Evolutionary conservation across 2,888 invertebrate species (phyloP), one percentile per base, ranked within the genome.

Genomic region (Portevinia maculata): DNA sequence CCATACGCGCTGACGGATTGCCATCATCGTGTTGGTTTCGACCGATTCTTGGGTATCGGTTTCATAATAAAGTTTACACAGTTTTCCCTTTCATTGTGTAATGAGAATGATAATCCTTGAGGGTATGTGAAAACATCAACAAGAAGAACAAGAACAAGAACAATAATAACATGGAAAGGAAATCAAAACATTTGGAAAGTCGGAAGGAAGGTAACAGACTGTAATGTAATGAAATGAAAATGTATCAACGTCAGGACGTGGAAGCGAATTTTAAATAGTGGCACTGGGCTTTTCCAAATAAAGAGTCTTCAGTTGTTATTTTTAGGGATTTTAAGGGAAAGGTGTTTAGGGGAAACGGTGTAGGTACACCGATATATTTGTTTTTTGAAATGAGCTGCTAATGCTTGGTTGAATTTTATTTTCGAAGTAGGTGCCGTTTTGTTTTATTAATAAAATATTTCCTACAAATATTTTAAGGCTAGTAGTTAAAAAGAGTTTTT

Each of bases 151-250:
- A 37, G 41, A 53, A 57, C 46, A 79, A 73, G 13, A 59, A 65
- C 48, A 74, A 50, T 30, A 67, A 53, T 44, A 75, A 75, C 5
- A 62, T 39, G 59, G 44, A 79, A 48, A 34, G 64, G 69, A 78
- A 60, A 78, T 78, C 67, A 83, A 78, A 83, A 83, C 78, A 83
- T 62, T 73, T 8, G 32, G 55, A 59, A 81, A 83, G 67, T 67
- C 78, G 83, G 78, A 78, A 83, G 83, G 83, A 73, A 83, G 83
- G 83, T 78, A 83, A 55, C 78, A 71, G 78, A 83, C 60, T 83
- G 83, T 78, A 62, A 78, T 39, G 78, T 50, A 67, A 71, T 83
- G 65, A 67, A 67, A 76, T 41, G 41, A 65, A 78, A 83, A 78
- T 62, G 67, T 83, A 83, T 78, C 78, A 67, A 67, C 78, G 62